Conservation (phyloP, 35 echinoderm and acorn worm genomes). For the Heliocidaris erythrogramma region DNA sequence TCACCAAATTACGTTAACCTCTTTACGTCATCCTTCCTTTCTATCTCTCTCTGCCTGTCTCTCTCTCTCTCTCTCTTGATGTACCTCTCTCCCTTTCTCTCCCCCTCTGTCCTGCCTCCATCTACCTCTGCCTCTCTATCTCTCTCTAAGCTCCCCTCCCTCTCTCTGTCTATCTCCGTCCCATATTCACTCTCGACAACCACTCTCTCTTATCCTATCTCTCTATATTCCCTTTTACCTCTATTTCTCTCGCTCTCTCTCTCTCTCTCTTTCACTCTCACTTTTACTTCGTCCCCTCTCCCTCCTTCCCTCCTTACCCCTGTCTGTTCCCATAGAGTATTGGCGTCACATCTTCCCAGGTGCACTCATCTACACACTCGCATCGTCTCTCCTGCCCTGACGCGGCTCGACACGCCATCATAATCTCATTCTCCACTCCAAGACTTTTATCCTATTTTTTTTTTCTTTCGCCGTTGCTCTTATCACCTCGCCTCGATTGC, state of each 20-base stretch:
- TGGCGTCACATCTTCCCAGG: constrained; percentile 13
- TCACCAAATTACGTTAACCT: constrained; percentile 17
- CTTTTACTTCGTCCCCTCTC: not conserved
- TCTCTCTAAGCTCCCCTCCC: not conserved
- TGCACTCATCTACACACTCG: constrained; percentile 3
- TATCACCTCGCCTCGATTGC: constrained; percentile 44
- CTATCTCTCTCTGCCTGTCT: not conserved
- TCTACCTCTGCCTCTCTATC: not conserved
- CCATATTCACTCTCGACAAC: not conserved
- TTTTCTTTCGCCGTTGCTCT: constrained; percentile 26
- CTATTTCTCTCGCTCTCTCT: not conserved
- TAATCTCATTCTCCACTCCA: constrained; percentile 25
- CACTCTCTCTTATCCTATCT: not conserved
- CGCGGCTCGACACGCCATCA: not conserved
- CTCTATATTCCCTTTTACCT: not conserved
- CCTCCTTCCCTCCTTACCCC: not conserved
- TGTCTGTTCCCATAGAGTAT: not conserved
- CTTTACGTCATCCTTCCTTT: not conserved
- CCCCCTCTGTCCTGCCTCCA: no score
- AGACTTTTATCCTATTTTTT: constrained; percentile 31
- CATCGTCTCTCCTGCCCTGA: not conserved
- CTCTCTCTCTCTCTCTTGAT: not conserved
- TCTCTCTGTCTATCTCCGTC: not conserved
- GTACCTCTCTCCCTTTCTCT: not conserved
- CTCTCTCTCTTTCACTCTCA: not conserved